Evolutionary conservation across 2,797 vertebrate species (phyloP).

Genomic region (Bradypodion ventrale): DNA sequence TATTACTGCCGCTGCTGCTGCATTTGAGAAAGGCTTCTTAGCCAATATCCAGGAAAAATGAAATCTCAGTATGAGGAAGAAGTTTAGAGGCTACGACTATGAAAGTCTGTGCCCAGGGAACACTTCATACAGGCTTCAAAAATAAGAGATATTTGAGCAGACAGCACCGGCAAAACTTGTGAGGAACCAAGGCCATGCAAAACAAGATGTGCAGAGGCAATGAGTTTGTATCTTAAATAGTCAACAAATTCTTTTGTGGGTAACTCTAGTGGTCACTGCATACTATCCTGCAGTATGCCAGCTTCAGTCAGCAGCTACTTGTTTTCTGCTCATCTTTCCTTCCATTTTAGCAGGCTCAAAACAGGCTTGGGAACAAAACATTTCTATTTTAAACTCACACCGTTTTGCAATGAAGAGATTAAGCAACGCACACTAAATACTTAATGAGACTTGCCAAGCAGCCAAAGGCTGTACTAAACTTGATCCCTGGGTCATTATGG

Average conservation of each 20-base stretch:
- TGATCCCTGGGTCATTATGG: slow-evolving; percentile 64
- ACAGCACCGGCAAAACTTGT: neutral
- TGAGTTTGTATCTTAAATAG: neutral
- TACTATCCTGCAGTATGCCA: neutral
- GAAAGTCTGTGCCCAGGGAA: neutral
- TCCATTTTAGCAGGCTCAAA: neutral
- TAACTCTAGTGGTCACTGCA: neutral
- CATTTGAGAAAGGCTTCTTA: neutral
- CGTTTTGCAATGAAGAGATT: slow-evolving; percentile 27
- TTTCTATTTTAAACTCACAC: slow-evolving; percentile 10
- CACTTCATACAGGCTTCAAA: neutral
- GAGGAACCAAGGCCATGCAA: neutral
- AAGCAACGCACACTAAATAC: slow-evolving; percentile 5
- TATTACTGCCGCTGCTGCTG: too few species aligned
- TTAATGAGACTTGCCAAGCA: slow-evolving; percentile 52
- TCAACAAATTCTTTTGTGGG: neutral
- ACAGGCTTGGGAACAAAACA: neutral
- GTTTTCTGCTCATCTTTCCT: neutral
- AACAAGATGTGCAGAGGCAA: neutral
- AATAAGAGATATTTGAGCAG: neutral
- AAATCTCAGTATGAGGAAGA: neutral
- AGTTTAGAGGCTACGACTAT: neutral
- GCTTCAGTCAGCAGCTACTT: neutral
- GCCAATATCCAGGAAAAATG: neutral
- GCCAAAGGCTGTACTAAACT: slow-evolving; percentile 61